phyloP scores from a whole-genome alignment of 1,140 invertebrate genomes.

The Vanessa tameamea region DNA sequence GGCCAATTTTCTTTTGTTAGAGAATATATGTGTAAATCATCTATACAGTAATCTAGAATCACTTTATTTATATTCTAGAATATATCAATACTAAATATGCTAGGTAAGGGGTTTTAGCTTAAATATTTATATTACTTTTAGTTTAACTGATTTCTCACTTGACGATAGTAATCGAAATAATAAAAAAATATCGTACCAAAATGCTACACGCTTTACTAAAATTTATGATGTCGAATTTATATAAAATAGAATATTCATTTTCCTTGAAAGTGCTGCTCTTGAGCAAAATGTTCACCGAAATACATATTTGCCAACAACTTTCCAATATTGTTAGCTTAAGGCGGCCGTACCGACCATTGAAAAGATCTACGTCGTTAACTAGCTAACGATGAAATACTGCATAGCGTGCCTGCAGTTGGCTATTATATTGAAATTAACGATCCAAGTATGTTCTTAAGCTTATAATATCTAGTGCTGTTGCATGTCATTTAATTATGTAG shows the following conservation, averaged over 20 bases:
- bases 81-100: too few relatives aligned
- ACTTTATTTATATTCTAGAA: too few relatives aligned
- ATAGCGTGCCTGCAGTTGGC: slow-evolving; percentile 36
- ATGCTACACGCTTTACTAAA: slow-evolving; percentile 3
- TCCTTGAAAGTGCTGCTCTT: slow-evolving; percentile 26
- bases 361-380: slow-evolving; percentile 38
- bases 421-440: slow-evolving; percentile 40
- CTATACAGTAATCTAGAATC: too few relatives aligned
- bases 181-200: neutral
- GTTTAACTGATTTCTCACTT: too few relatives aligned
- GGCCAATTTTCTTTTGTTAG: too few relatives aligned
- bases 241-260: slow-evolving; percentile 8
- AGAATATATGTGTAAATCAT: too few relatives aligned
- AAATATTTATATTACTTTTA: too few relatives aligned
- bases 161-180: neutral
- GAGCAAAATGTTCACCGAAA: slow-evolving; percentile 33
- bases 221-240: slow-evolving; percentile 22
- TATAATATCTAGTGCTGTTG: slow-evolving; percentile 23
- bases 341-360: slow-evolving; percentile 29
- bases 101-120: too few relatives aligned
- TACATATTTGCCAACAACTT: slow-evolving; percentile 32
- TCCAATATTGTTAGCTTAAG: slow-evolving; percentile 37
- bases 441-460: slow-evolving; percentile 35
- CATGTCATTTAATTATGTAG: slow-evolving; percentile 20
- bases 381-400: slow-evolving; percentile 37